Evolutionary conservation across 2,797 vertebrate species (phyloP).

Genomic region (Heteromormyrus szaboi): DNA sequence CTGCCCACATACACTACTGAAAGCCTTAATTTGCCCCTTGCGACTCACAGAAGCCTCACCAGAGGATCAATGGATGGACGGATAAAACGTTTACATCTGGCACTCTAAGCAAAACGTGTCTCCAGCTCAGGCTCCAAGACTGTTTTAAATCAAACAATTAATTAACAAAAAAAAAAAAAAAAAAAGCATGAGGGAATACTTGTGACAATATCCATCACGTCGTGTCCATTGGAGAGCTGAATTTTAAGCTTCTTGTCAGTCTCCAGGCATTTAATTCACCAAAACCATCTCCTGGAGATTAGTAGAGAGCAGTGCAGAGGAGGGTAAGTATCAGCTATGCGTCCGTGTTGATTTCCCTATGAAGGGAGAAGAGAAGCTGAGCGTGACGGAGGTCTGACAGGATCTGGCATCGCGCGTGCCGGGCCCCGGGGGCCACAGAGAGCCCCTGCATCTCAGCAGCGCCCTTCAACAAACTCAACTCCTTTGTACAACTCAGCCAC

Average conservation of each 20-base stretch:
- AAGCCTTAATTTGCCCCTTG: background rate
- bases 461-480: background rate
- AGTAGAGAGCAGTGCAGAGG: background rate
- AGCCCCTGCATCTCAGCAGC: background rate
- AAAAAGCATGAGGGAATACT: background rate
- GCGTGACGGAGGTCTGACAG: background rate
- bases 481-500: background rate
- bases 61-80: background rate
- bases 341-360: slow-evolving; percentile 25
- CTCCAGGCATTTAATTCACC: background rate
- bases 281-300: background rate
- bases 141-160: background rate
- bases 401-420: slow-evolving; percentile 1
- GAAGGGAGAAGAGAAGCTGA: slow-evolving; percentile 23
- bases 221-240: background rate
- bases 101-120: background rate
- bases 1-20: background rate
- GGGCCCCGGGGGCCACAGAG: too few relatives aligned
- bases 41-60: background rate
- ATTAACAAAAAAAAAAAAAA: background rate
- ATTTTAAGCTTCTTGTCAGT: background rate
- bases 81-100: background rate
- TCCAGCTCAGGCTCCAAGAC: background rate
- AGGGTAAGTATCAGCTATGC: slow-evolving; percentile 16
- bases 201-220: background rate